Evolutionary conservation across 2,888 invertebrate genomes (phyloP).

Genomic region (Monochamus alternatus): DNA sequence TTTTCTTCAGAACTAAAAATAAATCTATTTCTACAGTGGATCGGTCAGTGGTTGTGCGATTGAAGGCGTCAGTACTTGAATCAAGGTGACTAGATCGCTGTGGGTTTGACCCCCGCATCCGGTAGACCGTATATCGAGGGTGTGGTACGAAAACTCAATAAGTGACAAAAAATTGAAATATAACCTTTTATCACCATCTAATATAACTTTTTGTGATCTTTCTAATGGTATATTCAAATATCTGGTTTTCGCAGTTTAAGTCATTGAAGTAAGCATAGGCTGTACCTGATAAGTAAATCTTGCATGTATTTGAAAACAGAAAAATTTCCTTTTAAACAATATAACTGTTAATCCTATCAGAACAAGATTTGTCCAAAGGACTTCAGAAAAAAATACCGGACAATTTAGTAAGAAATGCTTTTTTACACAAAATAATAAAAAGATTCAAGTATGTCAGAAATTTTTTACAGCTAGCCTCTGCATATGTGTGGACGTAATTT

Average conservation of each 20-base stretch:
- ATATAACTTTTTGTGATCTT: conserved; percentile 18
- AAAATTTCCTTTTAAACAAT: conserved; percentile 9
- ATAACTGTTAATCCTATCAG: conserved; percentile 6
- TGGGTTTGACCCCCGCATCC: no score
- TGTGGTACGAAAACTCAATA: conserved; percentile 20
- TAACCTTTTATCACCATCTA: conserved; percentile 8
- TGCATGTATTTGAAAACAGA: conserved; percentile 14
- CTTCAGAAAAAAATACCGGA: neutral
- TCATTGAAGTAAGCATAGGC: conserved; percentile 20
- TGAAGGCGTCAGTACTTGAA: no score
- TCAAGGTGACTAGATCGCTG: no score
- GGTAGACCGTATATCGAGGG: conserved; percentile 23
- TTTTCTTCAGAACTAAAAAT: no score
- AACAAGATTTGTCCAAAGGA: neutral
- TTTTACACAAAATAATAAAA: conserved; percentile 3
- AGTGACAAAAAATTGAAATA: conserved; percentile 9
- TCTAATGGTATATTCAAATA: conserved; percentile 16
- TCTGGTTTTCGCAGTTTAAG: conserved; percentile 19
- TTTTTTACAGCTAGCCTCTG: conserved; percentile 1
- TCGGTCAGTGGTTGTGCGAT: no score
- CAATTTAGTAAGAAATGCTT: conserved; percentile 6
- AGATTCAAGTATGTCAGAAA: conserved; percentile 4
- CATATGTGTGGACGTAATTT: conserved; percentile 9
- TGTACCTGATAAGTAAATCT: conserved; percentile 20
- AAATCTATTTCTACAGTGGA: no score